Evolutionary conservation across 1,140 invertebrate genomes (phyloP), one percentile per base, ranked within the genome.

Genomic region (Lepidurus packardi): DNA sequence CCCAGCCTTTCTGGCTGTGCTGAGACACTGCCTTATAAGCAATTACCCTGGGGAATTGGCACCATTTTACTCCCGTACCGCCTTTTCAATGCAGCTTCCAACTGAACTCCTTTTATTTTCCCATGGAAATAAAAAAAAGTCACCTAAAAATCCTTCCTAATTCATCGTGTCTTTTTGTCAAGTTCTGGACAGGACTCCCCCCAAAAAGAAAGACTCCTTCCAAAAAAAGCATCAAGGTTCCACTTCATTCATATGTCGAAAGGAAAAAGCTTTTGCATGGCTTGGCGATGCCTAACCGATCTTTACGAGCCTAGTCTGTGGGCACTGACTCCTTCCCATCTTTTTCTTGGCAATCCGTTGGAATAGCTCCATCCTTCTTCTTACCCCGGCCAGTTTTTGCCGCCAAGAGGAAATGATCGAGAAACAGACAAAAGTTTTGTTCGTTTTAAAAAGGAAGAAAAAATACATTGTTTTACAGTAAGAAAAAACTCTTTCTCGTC

Each of bases 201-300:
- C 53, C 45, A 47, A 47, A 11, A 47, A 65, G 53, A 65, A 65
- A 65, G 21, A 16, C 16, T 13, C 16, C 53, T 3, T 7, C 5
- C 0, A 65, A 65, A 65, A 65, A 65, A 13, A 65, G n/a, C n/a
- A 10, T 65, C 21, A 65, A 21, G 53, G 53, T 65, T 21, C 53
- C 53, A 65, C 53, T 65, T 65, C 53, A 65, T 65, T 65, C 53
- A 65, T 65, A 65, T 65, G 53, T 65, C 53, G 53, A 65, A 65
- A 65, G 13, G 53, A 21, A 65, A 65, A 65, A 65, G 53, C 53
- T 65, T 65, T 65, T 65, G 53, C n/a, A 65, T 65, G 53, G 53
- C 53, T 65, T 65, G 53, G 53, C 53, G 53, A 65, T 65, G 53
- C 53, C 53, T 65, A 65, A 65, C 53, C 53, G 53, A 65, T 65